Evolutionary conservation across 1,140 invertebrate genomes (phyloP), one percentile per base, ranked within the genome.

Genomic region (Lasaia peninsularis): DNA sequence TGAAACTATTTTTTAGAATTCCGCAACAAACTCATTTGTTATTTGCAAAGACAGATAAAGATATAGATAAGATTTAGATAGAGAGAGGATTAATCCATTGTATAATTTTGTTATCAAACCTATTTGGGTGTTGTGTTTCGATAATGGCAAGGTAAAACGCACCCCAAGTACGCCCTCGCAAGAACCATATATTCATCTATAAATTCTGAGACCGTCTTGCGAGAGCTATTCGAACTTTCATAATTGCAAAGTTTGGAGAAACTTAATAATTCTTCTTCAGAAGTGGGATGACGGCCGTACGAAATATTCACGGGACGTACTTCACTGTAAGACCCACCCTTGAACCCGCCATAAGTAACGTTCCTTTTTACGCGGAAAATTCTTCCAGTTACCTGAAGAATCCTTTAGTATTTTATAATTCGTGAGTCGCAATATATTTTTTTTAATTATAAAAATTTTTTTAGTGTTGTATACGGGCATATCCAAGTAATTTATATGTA

Each of bases 211-310:
- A 73, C 77, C 80, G 86, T 86, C 86, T 84, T 80, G 69, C 67
- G 71, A 80, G 80, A 87, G 86, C 86, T 85, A 88, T 88, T 86
- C 78, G 77, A 88, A 88, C 84, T 88, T 86, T 87, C 84, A 87
- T 88, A 88, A 88, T 88, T 88, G 84, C 80, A 78, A 85, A 88
- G 84, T 88, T 87, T 75, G 80, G 65, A 58, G 76, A 80, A 88
- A 88, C 82, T 88, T 88, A 88, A 88, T 88, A 88, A 88, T 88
- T 88, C 86, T 87, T 88, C 84, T 86, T 88, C 80, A 76, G 76
- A 88, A 88, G 82, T 85, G 63, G 75, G 78, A 86, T 86, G 85
- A 80, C 79, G 76, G 79, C 71, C 81, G 75, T 73, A 67, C 65
- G 74, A 82, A 88, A 84, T 88, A 86, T 86, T 86, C 86, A 86